Conservation (phyloP, 2,113 vertebrate genomes). For the Glaucidium brasilianum region DNA sequence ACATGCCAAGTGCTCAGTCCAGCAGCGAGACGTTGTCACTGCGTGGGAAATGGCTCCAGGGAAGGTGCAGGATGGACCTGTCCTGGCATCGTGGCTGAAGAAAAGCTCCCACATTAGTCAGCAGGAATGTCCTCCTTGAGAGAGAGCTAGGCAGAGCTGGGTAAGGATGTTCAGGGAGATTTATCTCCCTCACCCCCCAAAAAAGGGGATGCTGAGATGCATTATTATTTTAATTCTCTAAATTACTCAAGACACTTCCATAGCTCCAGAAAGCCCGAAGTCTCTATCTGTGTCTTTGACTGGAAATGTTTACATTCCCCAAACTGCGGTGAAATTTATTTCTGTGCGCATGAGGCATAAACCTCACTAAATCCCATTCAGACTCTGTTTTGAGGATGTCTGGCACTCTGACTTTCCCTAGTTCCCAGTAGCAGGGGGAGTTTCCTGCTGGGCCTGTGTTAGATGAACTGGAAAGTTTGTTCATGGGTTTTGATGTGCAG, state of each 20-base stretch:
- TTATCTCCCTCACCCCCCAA: neutral
- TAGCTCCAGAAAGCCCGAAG: neutral
- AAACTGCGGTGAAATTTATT: neutral
- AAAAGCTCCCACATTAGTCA: fast-evolving
- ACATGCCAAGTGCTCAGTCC: fast-evolving
- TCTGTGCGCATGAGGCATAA: neutral
- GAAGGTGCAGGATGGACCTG: neutral
- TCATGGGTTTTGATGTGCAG: neutral
- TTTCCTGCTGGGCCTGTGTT: neutral
- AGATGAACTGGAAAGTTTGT: neutral
- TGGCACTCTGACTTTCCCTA: neutral
- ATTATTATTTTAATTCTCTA: neutral
- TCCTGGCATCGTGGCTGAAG: neutral
- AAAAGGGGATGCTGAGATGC: neutral
- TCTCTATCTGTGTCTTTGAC: neutral
- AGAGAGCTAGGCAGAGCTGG: neutral
- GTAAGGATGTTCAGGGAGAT: neutral
- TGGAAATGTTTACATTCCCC: neutral
- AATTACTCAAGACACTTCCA: neutral
- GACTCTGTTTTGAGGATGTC: neutral
- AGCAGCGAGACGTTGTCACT: neutral
- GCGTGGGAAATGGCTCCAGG: fast-evolving
- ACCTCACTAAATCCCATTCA: neutral
- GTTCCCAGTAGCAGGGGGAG: neutral
- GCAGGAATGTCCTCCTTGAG: neutral